Evolutionary conservation across 1,140 invertebrate genomes (phyloP), one percentile per base, ranked within the genome.

Genomic region (Vanessa atalanta): DNA sequence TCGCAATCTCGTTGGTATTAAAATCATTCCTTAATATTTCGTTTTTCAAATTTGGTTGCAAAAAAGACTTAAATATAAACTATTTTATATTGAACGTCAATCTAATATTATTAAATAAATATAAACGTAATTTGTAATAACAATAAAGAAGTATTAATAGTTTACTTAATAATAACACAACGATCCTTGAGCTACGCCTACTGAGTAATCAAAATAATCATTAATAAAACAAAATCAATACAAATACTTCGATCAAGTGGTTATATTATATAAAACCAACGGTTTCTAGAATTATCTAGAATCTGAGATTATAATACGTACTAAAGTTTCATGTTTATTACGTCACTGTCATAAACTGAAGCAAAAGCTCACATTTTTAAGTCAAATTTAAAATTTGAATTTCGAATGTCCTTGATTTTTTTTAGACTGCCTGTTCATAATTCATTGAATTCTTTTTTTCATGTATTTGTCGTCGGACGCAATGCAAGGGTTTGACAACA

Each of bases 401-500:
- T 85, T 81, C 76, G 61, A 76, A 61, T 69, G 76, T 67, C 81
- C 81, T 82, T 84, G 77, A 70, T 61, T 68, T 72, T 77, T 81
- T 65, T 68, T 47, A 37, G 16, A 68, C 53, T 20, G 57, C 20
- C 68, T 64, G 68, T 67, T 73, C 68, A 70, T 80, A 75, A 79
- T 77, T 63, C 73, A 75, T 75, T 15, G 70, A 63, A 47, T 53
- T 23, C 61, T 69, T 72, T 72, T 55, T 37, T 67, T 53, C 47
- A 6, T 31, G 26, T 65, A 67, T 69, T 63, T 48, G 66, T 73
- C 65, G 63, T 66, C 47, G 43, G 53, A 53, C 51, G 48, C 37
- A 66, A 73, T 23, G 73, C 55, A 75, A 86, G 86, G 88, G 81
- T 87, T 86, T 83, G 79, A 83, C 79, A 75, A 85, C 78, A 84